These are phyloP conservation scores for Apeltes quadracus DNA, from an alignment of 2,113 vertebrate genomes.

Conservation along the genomic window DNA sequence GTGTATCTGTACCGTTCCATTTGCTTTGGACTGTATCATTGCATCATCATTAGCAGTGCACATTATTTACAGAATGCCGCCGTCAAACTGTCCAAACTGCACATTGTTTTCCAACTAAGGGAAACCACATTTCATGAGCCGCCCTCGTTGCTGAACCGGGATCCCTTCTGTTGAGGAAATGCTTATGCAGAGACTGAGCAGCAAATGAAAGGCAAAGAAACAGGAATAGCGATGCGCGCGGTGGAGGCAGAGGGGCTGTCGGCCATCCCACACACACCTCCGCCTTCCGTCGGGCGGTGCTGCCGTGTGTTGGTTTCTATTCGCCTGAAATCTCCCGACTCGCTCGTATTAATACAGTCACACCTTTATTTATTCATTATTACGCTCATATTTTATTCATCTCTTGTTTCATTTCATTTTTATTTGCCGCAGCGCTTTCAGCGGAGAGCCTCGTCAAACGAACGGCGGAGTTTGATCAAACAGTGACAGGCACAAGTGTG, in stretches of 20 bases:
- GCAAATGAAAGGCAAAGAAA: conserved; percentile 12
- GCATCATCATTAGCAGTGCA: no score
- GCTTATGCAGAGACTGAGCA: conserved; percentile 9
- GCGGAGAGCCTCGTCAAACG: conserved; percentile 48
- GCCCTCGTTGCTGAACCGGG: not conserved
- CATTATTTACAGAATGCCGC: no score
- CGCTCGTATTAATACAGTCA: conserved; percentile 74
- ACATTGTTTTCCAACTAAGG: no score
- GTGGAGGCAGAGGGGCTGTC: conserved; percentile 54
- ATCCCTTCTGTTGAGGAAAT: conserved; percentile 1
- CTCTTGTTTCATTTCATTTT: conserved; percentile 70
- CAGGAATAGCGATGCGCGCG: conserved; percentile 8
- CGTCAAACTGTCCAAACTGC: no score
- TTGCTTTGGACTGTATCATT: no score
- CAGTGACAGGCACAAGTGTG: conserved; percentile 31
- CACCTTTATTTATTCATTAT: conserved; percentile 79
- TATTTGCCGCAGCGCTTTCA: conserved; percentile 64
- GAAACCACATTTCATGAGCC: no score
- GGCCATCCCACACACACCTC: conserved; percentile 46
- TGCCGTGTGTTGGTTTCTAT: conserved; percentile 63
- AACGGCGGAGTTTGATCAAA: conserved; percentile 67
- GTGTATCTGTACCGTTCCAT: not conserved
- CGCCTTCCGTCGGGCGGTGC: conserved; percentile 73
- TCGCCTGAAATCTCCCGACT: conserved; percentile 60
- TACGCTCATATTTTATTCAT: conserved; percentile 78